Evolutionary conservation across 2,113 vertebrate species (phyloP), one percentile per base, ranked within the genome.

Genomic region (Stictonetta naevosa): DNA sequence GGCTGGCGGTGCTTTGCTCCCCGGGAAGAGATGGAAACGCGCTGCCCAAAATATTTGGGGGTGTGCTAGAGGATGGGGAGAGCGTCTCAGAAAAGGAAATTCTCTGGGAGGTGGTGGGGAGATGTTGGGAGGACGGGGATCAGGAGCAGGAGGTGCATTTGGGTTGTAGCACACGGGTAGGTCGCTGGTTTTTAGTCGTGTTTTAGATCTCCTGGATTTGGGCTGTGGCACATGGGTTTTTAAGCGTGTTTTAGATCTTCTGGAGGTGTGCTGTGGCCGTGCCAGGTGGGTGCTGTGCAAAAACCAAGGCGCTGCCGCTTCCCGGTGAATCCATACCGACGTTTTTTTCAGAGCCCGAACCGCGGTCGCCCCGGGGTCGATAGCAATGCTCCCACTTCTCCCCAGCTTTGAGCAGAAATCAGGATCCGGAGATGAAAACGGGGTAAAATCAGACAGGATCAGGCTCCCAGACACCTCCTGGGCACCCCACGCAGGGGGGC

Each of bases 281-380:
- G n/a, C n/a, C 86, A 56, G 53, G 60, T 77, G 68, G 87, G 88
- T 46, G 60, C 1, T 9, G 33, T 22, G 10, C 88, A 40, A 53
- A 21, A 7, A 56, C 42, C 83, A 1, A 2, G 68, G 80, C 6
- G 2, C n/a, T 6, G 52, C 46, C 93, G 17, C 80, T 19, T 55
- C 10, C 73, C 84, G 2, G 56, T 29, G 36, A 77, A 52, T 69
- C 88, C 63, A 72, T 46, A n/a, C n/a, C n/a, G n/a, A n/a, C n/a
- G n/a, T n/a, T n/a, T n/a, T n/a, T n/a, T n/a, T n/a, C n/a, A n/a
- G n/a, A n/a, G n/a, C n/a, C n/a, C n/a, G n/a, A n/a, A n/a, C 36
- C 4, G 0, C 50, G 4, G 11, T 60, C 91, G 53, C 2, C 0
- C 1, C 2, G 4, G 22, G 84, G 26, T 76, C 62, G 1, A 3